Conservation (phyloP, 1,140 invertebrate genomes). For the Papilio glaucus region DNA sequence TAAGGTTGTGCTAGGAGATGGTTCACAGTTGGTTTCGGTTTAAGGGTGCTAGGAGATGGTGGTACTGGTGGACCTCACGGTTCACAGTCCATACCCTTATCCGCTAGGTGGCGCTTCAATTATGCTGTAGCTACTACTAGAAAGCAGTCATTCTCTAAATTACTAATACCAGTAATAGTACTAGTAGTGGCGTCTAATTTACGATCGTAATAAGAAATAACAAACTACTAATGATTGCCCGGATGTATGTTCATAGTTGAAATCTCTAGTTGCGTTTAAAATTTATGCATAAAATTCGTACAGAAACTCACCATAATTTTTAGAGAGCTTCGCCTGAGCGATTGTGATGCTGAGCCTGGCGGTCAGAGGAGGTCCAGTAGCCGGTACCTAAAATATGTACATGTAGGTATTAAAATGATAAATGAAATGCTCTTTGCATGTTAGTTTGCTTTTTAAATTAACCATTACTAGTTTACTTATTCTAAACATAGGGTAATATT, state of each 20-base stretch:
- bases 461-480: no score
- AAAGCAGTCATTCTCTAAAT: conserved; percentile 2
- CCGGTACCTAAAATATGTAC: conserved; percentile 76
- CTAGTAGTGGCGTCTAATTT: background rate
- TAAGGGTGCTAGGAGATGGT: background rate
- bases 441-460: no score
- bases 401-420: no score
- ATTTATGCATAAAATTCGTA: background rate
- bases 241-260: background rate
- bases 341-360: conserved; percentile 93
- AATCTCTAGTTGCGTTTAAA: background rate
- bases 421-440: no score
- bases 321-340: conserved; percentile 94
- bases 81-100: no score
- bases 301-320: conserved; percentile 93
- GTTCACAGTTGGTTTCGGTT: no score
- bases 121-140: background rate
- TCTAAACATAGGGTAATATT: no score
- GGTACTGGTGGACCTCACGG: background rate
- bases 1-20: no score
- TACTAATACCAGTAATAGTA: background rate
- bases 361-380: conserved; percentile 85
- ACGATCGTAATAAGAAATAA: background rate
- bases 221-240: background rate
- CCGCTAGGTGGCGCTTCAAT: no score